Evolutionary conservation across 2,113 vertebrate species (phyloP).

Genomic region (Melanerpes aurifrons): DNA sequence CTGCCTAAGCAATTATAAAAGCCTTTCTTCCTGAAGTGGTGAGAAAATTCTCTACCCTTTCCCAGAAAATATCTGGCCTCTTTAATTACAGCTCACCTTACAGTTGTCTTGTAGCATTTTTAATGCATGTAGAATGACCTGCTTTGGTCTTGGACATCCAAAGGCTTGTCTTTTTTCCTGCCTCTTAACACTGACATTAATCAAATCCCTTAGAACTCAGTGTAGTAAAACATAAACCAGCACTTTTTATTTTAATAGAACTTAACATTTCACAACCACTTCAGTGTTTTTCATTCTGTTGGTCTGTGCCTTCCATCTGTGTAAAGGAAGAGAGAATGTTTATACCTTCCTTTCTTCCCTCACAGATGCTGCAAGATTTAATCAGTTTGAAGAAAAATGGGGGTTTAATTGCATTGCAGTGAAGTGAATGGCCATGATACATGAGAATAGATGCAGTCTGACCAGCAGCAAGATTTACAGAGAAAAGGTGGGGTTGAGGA

Average conservation of each 20-base stretch:
- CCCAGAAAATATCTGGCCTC: neutral
- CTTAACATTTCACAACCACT: slow-evolving; percentile 7
- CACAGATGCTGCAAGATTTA: slow-evolving; percentile 51
- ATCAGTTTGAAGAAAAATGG: slow-evolving; percentile 34
- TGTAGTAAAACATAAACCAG: neutral
- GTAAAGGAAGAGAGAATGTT: slow-evolving; percentile 26
- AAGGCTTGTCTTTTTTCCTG: neutral
- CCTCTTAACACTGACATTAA: neutral
- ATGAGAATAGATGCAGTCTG: neutral
- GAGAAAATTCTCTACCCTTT: neutral
- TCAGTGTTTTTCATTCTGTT: slow-evolving; percentile 16
- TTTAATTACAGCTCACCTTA: neutral
- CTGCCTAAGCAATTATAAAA: neutral
- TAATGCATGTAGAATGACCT: neutral
- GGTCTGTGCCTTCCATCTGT: slow-evolving; percentile 24
- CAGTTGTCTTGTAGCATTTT: neutral
- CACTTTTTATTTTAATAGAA: neutral
- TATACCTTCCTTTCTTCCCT: slow-evolving; percentile 23
- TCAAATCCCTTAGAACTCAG: neutral
- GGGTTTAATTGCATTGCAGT: slow-evolving; percentile 42
- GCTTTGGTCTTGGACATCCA: neutral
- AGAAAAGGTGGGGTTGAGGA: neutral
- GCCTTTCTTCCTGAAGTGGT: neutral
- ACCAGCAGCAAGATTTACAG: neutral
- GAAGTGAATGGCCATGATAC: neutral